Percentiles rank a stretch among this genome's conserved stretches.
These are phyloP conservation scores for Panthera leo DNA, from an alignment of 2,113 vertebrate genomes.

Conservation along the genomic window DNA sequence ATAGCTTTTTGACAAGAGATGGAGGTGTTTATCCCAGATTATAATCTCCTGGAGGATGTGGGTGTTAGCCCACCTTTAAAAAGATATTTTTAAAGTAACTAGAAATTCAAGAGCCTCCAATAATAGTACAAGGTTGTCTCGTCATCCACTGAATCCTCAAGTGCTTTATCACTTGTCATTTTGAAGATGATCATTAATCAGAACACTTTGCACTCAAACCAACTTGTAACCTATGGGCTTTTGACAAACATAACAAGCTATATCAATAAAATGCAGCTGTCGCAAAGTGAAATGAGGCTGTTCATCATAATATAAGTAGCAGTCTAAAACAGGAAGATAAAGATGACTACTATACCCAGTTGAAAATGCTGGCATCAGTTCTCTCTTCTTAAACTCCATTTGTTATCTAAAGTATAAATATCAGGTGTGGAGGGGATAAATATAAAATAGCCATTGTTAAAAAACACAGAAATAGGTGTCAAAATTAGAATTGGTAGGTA, in stretches of 20 bases:
- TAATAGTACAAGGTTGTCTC: neutral
- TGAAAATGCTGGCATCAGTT: neutral
- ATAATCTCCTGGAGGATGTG: neutral
- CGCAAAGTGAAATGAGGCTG: neutral
- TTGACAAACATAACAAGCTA: constrained; percentile 53
- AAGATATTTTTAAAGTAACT: neutral
- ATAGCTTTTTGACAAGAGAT: neutral
- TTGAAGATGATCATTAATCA: constrained; percentile 67
- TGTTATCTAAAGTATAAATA: neutral
- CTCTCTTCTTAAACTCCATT: constrained; percentile 7
- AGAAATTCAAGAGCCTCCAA: neutral
- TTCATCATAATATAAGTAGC: constrained; percentile 43
- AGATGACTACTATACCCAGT: neutral
- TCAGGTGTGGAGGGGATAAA: neutral
- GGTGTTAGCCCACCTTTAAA: neutral
- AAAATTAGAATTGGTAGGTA: neutral
- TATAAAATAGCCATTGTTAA: neutral
- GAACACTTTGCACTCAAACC: constrained; percentile 30
- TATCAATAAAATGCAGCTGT: constrained; percentile 65
- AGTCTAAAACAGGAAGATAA: constrained; percentile 46
- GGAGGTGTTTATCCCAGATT: neutral
- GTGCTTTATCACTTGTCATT: constrained; percentile 47
- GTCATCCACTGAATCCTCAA: neutral
- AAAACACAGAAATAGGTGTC: neutral
- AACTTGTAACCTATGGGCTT: constrained; percentile 45